phyloP scores from a whole-genome alignment of 2,888 invertebrate species.

The Sturmia bella region DNA sequence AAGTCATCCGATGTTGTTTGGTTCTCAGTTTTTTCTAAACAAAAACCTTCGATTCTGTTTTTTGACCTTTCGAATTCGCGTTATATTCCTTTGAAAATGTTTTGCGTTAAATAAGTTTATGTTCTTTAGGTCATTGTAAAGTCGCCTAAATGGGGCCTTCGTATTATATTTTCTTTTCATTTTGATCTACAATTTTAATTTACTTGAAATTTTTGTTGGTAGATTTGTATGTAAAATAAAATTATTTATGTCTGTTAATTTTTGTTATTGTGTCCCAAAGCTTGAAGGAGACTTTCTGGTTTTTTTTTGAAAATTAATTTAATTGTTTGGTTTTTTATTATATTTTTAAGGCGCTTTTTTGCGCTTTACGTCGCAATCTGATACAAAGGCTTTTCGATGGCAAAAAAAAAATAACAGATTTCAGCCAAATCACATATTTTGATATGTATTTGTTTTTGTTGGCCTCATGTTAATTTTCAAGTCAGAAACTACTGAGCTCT shows the following conservation, averaged over 20 bases:
- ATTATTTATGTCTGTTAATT: conserved; percentile 33
- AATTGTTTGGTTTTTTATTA: conserved; percentile 28
- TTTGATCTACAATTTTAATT: not conserved
- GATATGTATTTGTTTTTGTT: conserved; percentile 7
- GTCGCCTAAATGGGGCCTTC: not conserved
- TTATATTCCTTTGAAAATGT: too few relatives aligned
- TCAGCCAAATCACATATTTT: conserved; percentile 16
- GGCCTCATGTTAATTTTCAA: conserved; percentile 21
- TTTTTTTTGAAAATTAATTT: conserved; percentile 18
- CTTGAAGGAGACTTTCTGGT: conserved; percentile 29
- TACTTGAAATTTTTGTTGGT: not conserved
- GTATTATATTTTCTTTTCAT: not conserved
- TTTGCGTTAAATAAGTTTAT: too few relatives aligned
- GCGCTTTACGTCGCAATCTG: conserved; percentile 25
- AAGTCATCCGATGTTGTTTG: too few relatives aligned
- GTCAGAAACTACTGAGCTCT: conserved; percentile 10
- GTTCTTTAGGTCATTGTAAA: not conserved
- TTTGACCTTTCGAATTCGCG: too few relatives aligned
- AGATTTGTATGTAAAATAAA: conserved; percentile 26
- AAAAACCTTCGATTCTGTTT: too few relatives aligned
- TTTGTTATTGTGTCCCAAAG: conserved; percentile 28
- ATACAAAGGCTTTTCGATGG: conserved; percentile 22
- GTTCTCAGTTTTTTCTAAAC: too few relatives aligned
- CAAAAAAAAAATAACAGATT: not conserved
- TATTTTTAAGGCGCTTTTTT: not conserved